Conservation (phyloP, 2,797 vertebrate species). For the Enteromius unitaeniatus region DNA sequence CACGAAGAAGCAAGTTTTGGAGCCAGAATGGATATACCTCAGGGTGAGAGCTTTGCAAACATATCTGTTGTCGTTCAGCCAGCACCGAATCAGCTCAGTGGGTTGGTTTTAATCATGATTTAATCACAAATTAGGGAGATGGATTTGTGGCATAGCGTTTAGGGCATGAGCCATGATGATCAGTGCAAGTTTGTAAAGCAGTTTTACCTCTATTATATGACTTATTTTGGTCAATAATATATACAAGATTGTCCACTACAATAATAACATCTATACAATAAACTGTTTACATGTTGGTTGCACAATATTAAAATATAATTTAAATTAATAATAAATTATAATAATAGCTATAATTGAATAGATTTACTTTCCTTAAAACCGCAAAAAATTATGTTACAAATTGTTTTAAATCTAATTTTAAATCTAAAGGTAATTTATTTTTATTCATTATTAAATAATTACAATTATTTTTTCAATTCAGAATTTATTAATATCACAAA, state of each 20-base stretch:
- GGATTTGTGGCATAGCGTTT: not conserved
- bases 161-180: not conserved
- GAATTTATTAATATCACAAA: not conserved
- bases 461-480: no score
- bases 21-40: slow-evolving; percentile 34
- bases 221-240: not conserved
- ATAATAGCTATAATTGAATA: no score
- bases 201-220: not conserved
- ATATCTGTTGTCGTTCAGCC: slow-evolving; percentile 28
- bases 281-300: not conserved
- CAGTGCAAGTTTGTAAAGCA: not conserved
- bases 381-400: not conserved
- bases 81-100: slow-evolving; percentile 14
- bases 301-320: not conserved
- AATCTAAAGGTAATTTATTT: no score
- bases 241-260: not conserved
- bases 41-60: slow-evolving; percentile 22
- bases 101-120: slow-evolving; percentile 68
- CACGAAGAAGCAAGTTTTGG: slow-evolving; percentile 37
- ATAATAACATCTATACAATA: not conserved
- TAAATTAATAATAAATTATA: no score
- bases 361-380: not conserved
- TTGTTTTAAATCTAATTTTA: not conserved
- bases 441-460: no score
- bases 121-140: slow-evolving; percentile 18